phyloP scores from a whole-genome alignment of 2,113 vertebrate species.

The Grammomys surdaster region DNA sequence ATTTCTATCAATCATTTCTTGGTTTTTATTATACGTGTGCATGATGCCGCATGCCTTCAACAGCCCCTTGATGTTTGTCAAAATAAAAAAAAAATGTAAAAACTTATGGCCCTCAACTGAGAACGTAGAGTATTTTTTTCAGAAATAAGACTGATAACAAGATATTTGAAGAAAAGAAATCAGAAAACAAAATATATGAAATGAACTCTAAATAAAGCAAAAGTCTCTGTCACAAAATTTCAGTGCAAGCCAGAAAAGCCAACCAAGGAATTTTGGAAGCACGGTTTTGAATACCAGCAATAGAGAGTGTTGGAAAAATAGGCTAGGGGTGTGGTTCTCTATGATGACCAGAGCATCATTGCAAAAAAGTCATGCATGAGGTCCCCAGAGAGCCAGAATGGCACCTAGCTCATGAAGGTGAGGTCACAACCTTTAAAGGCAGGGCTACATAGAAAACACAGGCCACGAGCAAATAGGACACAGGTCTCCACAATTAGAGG shows the following conservation, averaged over 20 bases:
- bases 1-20: conserved; percentile 20
- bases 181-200: background rate
- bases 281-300: background rate
- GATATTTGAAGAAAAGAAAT: background rate
- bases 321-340: background rate
- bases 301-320: background rate
- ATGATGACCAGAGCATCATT: background rate
- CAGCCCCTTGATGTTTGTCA: background rate
- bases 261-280: background rate
- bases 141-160: conserved; percentile 5
- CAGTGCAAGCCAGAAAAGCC: background rate
- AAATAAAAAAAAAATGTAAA: background rate
- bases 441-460: background rate
- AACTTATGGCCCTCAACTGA: background rate
- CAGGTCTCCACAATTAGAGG: background rate
- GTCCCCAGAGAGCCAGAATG: background rate
- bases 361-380: rapidly evolving
- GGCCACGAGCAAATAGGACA: too few species aligned
- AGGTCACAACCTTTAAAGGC: background rate
- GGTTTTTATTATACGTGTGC: background rate
- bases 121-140: background rate
- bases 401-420: background rate
- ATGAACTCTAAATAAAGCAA: background rate
- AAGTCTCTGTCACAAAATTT: background rate
- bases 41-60: background rate